A percentile compares a stretch with the other conserved stretches of the same genome.
These are phyloP conservation scores for Temnothorax rugatulus DNA, from an alignment of 2,888 invertebrate species.

Conservation along the genomic window DNA sequence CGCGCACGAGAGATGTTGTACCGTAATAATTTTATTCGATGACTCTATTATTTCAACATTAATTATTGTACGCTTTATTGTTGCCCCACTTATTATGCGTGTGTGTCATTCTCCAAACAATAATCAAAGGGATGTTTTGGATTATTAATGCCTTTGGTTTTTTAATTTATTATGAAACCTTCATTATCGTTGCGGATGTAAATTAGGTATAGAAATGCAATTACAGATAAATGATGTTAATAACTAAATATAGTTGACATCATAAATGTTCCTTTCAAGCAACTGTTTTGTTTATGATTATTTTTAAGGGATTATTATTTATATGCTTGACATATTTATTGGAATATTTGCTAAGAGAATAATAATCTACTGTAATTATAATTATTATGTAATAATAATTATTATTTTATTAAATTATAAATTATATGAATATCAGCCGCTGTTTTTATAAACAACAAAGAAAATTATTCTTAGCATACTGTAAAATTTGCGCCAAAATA, in stretches of 20 bases:
- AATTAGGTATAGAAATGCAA: slow-evolving; percentile 1
- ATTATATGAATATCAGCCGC: not conserved
- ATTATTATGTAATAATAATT: not conserved
- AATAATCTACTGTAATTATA: not conserved
- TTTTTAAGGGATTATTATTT: not conserved
- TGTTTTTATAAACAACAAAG: not conserved
- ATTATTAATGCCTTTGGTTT: slow-evolving; percentile 15
- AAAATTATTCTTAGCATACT: not conserved
- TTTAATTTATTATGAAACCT: slow-evolving; percentile 5
- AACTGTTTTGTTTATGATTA: not conserved
- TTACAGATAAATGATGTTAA: slow-evolving; percentile 14
- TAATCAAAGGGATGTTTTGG: not conserved
- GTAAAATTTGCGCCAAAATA: not conserved
- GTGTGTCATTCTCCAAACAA: slow-evolving; percentile 12
- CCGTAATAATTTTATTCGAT: slow-evolving; percentile 33
- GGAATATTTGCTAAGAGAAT: not conserved
- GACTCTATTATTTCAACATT: slow-evolving; percentile 17
- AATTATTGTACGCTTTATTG: slow-evolving; percentile 39
- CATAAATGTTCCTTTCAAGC: not conserved
- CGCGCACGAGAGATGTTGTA: slow-evolving; percentile 8
- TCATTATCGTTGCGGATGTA: not conserved
- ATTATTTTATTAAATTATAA: not conserved
- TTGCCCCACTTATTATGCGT: slow-evolving; percentile 26
- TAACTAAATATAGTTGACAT: not conserved
- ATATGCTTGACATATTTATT: not conserved